A percentile compares a stretch with the other conserved stretches of the same genome.
Conservation (phyloP, 2,797 vertebrate species). For the Gila robusta region DNA sequence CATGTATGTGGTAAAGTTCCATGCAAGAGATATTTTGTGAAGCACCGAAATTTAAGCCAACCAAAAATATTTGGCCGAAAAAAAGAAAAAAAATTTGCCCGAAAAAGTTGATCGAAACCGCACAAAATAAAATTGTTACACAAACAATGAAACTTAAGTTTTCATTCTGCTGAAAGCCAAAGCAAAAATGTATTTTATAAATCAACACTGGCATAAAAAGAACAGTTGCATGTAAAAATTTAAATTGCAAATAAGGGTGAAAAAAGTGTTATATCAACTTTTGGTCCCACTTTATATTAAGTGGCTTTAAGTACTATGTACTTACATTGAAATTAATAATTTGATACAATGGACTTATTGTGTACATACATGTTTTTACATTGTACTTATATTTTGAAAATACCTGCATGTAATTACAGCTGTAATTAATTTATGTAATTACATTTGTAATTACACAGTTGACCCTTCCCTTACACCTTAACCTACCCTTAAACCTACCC, state of each 20-base stretch:
- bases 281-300: no score
- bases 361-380: no score
- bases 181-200: background rate
- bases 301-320: no score
- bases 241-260: background rate
- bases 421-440: no score
- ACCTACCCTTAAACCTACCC: no score
- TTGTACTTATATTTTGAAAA: no score
- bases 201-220: background rate
- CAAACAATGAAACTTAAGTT: background rate
- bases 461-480: no score
- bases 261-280: background rate
- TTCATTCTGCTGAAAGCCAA: background rate
- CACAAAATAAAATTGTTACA: background rate
- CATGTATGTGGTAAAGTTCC: background rate
- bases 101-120: no score
- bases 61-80: background rate
- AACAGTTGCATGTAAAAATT: background rate
- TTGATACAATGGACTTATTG: no score
- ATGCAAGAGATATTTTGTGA: background rate
- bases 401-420: no score
- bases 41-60: background rate
- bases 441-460: no score
- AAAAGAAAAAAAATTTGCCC: background rate
- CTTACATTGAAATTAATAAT: no score